Evolutionary conservation across 2,888 invertebrate genomes (phyloP).

Genomic region (Alcis repandata): DNA sequence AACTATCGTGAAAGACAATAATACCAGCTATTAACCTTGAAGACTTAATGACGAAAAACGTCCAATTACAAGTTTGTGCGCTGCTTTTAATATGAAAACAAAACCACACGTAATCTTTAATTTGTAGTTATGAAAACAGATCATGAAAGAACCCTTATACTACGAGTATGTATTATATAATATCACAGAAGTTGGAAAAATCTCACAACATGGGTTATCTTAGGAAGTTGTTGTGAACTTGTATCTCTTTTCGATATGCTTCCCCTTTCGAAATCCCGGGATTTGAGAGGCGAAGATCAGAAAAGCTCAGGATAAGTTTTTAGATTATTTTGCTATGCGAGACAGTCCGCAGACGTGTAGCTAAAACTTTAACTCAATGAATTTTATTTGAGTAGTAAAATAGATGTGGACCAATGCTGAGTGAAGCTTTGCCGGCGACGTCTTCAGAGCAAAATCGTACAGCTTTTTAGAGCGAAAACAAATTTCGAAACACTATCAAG

Average conservation of each 20-base stretch:
- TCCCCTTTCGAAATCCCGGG: neutral
- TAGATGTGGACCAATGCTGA: no score
- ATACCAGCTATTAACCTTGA: no score
- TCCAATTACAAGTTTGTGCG: no score
- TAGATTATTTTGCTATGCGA: neutral
- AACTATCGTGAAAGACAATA: neutral
- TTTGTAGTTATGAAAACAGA: no score
- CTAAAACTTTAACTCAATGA: no score
- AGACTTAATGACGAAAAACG: no score
- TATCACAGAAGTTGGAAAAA: conserved; percentile 2
- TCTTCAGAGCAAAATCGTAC: no score
- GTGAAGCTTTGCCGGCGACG: no score
- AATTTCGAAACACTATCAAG: neutral
- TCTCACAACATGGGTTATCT: neutral
- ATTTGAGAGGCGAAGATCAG: neutral
- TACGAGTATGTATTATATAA: neutral
- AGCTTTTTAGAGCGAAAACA: neutral
- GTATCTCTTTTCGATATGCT: conserved; percentile 6
- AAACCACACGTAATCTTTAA: no score
- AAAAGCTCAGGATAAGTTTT: conserved; percentile 2
- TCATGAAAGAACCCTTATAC: no score
- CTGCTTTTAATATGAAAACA: no score
- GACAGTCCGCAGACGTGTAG: neutral
- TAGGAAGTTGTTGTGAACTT: conserved; percentile 1
- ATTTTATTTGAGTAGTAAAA: no score